These are phyloP conservation scores for Magallana gigas DNA, from an alignment of 1,140 invertebrate genomes.

Conservation along the genomic window DNA sequence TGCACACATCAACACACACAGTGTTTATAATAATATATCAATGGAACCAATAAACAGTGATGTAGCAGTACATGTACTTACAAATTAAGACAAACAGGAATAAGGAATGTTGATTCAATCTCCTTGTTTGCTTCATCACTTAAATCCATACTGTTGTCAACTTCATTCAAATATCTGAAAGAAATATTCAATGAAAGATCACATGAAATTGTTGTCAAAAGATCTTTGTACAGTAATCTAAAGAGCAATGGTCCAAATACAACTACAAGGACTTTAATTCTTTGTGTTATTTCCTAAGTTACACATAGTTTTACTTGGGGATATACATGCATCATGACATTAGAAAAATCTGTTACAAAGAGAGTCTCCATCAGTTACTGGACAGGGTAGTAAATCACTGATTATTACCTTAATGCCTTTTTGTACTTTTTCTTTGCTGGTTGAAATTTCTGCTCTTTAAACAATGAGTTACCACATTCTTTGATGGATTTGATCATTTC, in stretches of 20 bases:
- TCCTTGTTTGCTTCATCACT: slow-evolving; percentile 67
- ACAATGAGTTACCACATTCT: slow-evolving; percentile 86
- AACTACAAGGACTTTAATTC: too few species aligned
- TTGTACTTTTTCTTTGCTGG: slow-evolving; percentile 86
- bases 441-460: slow-evolving; percentile 82
- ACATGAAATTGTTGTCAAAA: not conserved
- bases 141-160: slow-evolving; percentile 67
- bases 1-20: not conserved
- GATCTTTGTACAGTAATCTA: not conserved
- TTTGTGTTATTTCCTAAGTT: too few species aligned
- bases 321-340: too few species aligned
- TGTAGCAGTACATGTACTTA: slow-evolving; percentile 6
- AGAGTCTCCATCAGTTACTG: not conserved
- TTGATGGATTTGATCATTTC: slow-evolving; percentile 83
- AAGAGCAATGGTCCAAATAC: too few species aligned
- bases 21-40: not conserved
- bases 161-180: slow-evolving; percentile 71
- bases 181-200: not conserved
- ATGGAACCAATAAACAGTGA: not conserved
- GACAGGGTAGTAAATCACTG: not conserved
- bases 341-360: too few species aligned
- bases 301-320: too few species aligned
- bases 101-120: not conserved
- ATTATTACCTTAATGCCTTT: slow-evolving; percentile 85
- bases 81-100: slow-evolving; percentile 31